Evolutionary conservation across 2,113 vertebrate genomes (phyloP).

Genomic region (Catharus minimus): DNA sequence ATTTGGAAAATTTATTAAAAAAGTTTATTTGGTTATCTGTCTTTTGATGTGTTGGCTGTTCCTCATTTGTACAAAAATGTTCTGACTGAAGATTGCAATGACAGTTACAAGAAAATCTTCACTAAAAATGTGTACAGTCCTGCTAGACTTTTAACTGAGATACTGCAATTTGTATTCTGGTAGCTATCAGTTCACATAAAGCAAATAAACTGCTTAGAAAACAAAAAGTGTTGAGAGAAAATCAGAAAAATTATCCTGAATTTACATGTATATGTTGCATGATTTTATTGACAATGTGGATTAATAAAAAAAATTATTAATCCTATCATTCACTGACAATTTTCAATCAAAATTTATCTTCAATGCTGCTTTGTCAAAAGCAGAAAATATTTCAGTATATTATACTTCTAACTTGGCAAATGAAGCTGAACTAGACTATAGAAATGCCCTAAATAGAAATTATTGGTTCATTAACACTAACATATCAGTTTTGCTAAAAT

Average conservation of each 20-base stretch:
- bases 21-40: neutral
- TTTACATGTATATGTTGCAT: neutral
- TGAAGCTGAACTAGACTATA: neutral
- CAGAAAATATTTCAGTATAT: neutral
- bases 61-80: neutral
- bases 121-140: neutral
- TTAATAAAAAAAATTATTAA: neutral
- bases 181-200: neutral
- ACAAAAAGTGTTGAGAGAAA: neutral
- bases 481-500: neutral
- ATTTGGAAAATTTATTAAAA: neutral
- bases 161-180: neutral
- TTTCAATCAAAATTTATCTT: neutral
- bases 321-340: neutral
- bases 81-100: neutral
- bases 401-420: neutral
- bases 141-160: neutral
- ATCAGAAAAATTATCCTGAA: neutral
- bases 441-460: neutral
- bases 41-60: fast-evolving
- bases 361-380: neutral
- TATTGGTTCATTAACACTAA: neutral
- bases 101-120: neutral
- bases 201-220: neutral
- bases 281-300: neutral